Percentiles rank a stretch among this genome's conserved stretches.
Evolutionary conservation across 2,888 invertebrate genomes (phyloP).

Genomic region (Lasioglossum oenotherae): DNA sequence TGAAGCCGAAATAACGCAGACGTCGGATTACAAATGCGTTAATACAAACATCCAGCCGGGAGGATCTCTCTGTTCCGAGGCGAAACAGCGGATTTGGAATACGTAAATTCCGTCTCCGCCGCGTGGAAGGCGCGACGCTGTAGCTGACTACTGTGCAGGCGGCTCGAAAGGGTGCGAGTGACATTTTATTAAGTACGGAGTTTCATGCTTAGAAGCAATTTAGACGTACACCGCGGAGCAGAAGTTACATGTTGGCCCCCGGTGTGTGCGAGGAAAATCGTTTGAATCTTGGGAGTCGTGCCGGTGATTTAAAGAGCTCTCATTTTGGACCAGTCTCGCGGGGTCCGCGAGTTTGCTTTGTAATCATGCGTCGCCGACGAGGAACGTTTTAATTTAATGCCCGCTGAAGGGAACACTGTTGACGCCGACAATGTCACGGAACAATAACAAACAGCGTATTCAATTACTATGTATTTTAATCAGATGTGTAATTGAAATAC

Average conservation of each 20-base stretch:
- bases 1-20: slow-evolving; percentile 5
- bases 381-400: slow-evolving; percentile 12
- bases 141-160: slow-evolving; percentile 29
- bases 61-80: background rate
- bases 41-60: background rate
- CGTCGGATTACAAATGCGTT: slow-evolving; percentile 13
- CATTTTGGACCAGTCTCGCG: slow-evolving; percentile 26
- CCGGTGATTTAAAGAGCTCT: slow-evolving; percentile 35
- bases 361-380: slow-evolving; percentile 19
- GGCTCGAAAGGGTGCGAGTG: slow-evolving; percentile 43
- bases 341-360: background rate
- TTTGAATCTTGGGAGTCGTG: slow-evolving; percentile 33
- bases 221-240: slow-evolving; percentile 26
- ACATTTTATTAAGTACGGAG: slow-evolving; percentile 56
- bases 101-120: slow-evolving; percentile 10
- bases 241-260: slow-evolving; percentile 32
- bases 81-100: background rate
- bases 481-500: too few species aligned
- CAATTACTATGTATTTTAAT: too few species aligned
- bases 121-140: slow-evolving; percentile 21
- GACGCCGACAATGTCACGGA: background rate
- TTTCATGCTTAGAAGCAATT: slow-evolving; percentile 53
- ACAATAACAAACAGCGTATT: background rate
- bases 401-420: background rate
- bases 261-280: slow-evolving; percentile 28